Percentiles rank a stretch among this genome's conserved stretches.
phyloP scores from a whole-genome alignment of 1,140 invertebrate genomes.

The Sycobia sp. region DNA sequence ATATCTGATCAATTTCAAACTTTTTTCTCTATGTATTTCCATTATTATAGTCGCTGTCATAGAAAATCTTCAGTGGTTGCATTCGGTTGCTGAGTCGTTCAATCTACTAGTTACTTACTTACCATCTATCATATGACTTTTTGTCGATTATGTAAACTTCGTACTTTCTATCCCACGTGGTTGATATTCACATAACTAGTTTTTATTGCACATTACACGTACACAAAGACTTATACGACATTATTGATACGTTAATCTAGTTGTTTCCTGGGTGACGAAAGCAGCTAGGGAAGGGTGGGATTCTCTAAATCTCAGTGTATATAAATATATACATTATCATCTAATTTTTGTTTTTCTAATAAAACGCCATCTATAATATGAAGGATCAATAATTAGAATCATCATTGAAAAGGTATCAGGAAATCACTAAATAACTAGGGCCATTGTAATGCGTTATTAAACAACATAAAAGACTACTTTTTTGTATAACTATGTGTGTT shows the following conservation, averaged over 20 bases:
- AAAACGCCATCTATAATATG: conserved; percentile 24
- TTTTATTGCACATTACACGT: conserved; percentile 26
- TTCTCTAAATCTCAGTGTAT: conserved; percentile 21
- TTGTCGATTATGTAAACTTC: conserved; percentile 5
- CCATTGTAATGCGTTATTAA: background rate
- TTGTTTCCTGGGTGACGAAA: conserved; percentile 41
- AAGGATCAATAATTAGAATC: background rate
- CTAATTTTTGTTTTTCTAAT: conserved; percentile 21
- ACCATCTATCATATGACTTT: background rate
- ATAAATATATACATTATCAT: conserved; percentile 8
- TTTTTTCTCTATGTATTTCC: background rate
- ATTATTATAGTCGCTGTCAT: no score
- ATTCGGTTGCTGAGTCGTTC: background rate
- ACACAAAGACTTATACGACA: conserved; percentile 30
- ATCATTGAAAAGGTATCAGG: background rate
- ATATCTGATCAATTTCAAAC: background rate
- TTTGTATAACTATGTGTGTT: conserved; percentile 3
- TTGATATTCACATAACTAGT: conserved; percentile 23
- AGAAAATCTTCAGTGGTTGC: conserved; percentile 8
- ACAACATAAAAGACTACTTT: conserved; percentile 2
- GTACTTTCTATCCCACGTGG: background rate
- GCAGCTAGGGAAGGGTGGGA: conserved; percentile 55
- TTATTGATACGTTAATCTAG: conserved; percentile 29
- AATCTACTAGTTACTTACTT: conserved; percentile 14
- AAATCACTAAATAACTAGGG: conserved; percentile 10